Percentiles rank a stretch among this genome's conserved stretches.
Conservation (phyloP, 1,140 invertebrate species). For the Phenacoccus solenopsis region DNA sequence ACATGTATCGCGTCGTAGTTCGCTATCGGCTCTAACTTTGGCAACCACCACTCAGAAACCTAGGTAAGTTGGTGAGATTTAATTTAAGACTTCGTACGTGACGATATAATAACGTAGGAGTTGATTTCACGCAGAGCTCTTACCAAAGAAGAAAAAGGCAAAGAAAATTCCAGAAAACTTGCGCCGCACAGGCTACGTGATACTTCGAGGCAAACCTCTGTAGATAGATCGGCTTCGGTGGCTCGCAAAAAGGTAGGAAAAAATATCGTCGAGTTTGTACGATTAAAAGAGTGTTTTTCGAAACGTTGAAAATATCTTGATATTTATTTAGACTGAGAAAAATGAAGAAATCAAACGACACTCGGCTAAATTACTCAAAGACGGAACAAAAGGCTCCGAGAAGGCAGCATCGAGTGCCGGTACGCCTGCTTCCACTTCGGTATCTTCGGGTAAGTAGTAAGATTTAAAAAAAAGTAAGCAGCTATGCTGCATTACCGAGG, state of each 20-base stretch:
- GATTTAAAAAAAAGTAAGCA: too few species aligned
- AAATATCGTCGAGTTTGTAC: too few species aligned
- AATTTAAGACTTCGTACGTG: too few species aligned
- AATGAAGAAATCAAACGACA: slow-evolving; percentile 8
- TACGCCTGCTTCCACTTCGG: neutral
- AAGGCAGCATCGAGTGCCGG: neutral
- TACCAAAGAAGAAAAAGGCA: slow-evolving; percentile 75
- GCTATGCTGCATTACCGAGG: too few species aligned
- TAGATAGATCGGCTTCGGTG: neutral
- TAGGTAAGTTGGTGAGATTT: neutral
- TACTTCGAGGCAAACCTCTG: slow-evolving; percentile 11
- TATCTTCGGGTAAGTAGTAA: neutral
- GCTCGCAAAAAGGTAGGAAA: neutral
- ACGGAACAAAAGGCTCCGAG: neutral
- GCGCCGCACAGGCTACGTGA: slow-evolving; percentile 44
- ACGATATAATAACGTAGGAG: slow-evolving; percentile 29
- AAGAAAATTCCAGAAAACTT: slow-evolving; percentile 67
- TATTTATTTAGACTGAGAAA: slow-evolving; percentile 7
- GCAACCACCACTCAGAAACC: slow-evolving; percentile 61
- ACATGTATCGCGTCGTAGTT: slow-evolving; percentile 73
- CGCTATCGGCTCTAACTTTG: slow-evolving; percentile 73
- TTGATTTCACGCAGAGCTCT: slow-evolving; percentile 46
- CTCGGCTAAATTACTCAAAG: neutral
- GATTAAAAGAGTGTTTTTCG: too few species aligned
- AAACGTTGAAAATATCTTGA: too few species aligned